phyloP scores from a whole-genome alignment of 2,797 vertebrate genomes.

The Pitangus sulphuratus region DNA sequence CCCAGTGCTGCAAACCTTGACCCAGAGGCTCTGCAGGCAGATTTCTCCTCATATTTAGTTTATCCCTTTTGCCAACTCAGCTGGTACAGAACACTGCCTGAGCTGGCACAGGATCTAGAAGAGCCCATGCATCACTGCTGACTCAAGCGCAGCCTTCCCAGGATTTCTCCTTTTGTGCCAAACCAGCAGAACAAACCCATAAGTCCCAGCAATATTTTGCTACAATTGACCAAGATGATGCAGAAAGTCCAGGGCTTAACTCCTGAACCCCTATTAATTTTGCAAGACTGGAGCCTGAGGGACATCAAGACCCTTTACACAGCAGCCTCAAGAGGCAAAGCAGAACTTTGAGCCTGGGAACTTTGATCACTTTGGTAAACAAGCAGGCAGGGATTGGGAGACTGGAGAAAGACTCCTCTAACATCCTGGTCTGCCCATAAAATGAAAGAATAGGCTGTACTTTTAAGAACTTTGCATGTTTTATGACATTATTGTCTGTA shows the following conservation, averaged over 20 bases:
- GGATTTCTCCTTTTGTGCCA: not conserved
- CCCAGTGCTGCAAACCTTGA: not conserved
- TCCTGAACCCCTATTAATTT: not conserved
- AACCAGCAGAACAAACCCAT: not conserved
- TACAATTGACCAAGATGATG: not conserved
- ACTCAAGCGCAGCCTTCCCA: not conserved
- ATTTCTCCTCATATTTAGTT: not conserved
- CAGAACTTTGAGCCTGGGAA: slow-evolving; percentile 10
- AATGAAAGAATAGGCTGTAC: slow-evolving; percentile 12
- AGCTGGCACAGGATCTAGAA: not conserved
- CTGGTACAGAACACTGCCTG: not conserved
- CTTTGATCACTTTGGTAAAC: not conserved
- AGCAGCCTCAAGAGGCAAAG: not conserved
- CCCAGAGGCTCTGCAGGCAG: not conserved
- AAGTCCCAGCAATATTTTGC: not conserved
- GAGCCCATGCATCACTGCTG: not conserved
- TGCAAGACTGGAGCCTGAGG: not conserved
- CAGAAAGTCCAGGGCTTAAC: not conserved
- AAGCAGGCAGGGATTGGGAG: not conserved
- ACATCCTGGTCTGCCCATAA: slow-evolving; percentile 24
- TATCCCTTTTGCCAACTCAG: not conserved
- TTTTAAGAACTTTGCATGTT: slow-evolving; percentile 40
- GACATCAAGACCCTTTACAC: not conserved
- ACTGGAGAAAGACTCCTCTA: not conserved
- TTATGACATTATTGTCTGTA: slow-evolving; percentile 59